Conservation (phyloP, 2,797 vertebrate species). For the Gouania willdenowi region DNA sequence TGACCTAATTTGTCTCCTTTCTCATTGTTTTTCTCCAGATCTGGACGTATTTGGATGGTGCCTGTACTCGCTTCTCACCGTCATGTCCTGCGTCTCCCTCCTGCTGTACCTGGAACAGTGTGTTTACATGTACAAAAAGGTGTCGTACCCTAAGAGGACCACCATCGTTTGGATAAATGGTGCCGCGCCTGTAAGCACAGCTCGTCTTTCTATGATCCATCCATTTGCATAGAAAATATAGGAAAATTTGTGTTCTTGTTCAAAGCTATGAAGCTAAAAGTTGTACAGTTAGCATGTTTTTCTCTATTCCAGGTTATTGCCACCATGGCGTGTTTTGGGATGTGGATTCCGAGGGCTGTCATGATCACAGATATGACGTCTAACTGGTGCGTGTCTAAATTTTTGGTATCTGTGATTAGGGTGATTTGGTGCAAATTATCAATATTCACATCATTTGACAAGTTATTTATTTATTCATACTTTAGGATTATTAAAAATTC, state of each 20-base stretch:
- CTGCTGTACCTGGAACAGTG: constrained; percentile 83
- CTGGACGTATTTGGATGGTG: constrained; percentile 74
- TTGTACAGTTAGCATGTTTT: too few species aligned
- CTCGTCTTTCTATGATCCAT: too few species aligned
- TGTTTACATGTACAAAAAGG: constrained; percentile 78
- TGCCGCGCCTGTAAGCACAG: constrained; percentile 79
- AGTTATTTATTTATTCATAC: too few species aligned
- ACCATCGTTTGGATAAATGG: constrained; percentile 85
- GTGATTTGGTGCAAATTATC: too few species aligned
- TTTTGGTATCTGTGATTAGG: too few species aligned
- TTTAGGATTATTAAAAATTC: not conserved
- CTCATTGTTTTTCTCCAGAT: constrained; percentile 51
- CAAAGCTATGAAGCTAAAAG: too few species aligned
- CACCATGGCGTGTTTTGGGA: constrained; percentile 83
- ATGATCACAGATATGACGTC: constrained; percentile 88
- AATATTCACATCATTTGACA: too few species aligned
- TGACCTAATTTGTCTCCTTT: not conserved
- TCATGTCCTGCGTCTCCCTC: constrained; percentile 76
- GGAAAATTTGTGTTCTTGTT: too few species aligned
- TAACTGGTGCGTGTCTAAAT: constrained; percentile 80
- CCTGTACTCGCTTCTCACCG: constrained; percentile 78
- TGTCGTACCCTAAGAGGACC: constrained; percentile 76
- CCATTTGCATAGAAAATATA: too few species aligned
- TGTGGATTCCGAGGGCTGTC: constrained; percentile 85
- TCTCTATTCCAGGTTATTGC: constrained; percentile 76